These are phyloP conservation scores for Metallyticus violacea DNA, from an alignment of 2,888 invertebrate species.

Conservation along the genomic window DNA sequence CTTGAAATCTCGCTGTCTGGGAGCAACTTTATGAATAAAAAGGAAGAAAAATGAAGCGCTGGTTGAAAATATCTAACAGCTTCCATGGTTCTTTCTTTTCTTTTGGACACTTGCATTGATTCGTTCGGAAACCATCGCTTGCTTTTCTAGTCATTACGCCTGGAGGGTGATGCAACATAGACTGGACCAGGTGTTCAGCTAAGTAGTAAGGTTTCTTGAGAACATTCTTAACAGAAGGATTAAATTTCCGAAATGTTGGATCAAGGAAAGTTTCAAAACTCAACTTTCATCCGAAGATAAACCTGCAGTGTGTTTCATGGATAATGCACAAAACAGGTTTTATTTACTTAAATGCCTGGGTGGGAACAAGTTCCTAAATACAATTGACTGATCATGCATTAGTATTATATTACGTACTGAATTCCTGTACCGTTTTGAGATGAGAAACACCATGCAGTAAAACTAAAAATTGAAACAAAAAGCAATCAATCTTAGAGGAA, in stretches of 20 bases:
- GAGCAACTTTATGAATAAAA: too few species aligned
- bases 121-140: too few species aligned
- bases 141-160: background rate
- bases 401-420: background rate
- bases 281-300: too few species aligned
- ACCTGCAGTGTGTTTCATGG: background rate
- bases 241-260: background rate
- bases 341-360: background rate
- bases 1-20: too few species aligned
- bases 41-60: too few species aligned
- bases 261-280: background rate
- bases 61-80: too few species aligned
- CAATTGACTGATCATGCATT: background rate
- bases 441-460: too few species aligned
- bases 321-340: background rate
- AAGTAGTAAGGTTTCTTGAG: background rate
- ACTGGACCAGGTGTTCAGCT: background rate
- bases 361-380: background rate
- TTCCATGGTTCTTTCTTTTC: too few species aligned
- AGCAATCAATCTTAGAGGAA: too few species aligned
- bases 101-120: too few species aligned
- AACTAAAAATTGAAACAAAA: too few species aligned
- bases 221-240: background rate
- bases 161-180: background rate
- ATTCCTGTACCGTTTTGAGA: background rate